phyloP scores from a whole-genome alignment of 2,113 vertebrate species.

The Forbesichthys papilliferus region DNA sequence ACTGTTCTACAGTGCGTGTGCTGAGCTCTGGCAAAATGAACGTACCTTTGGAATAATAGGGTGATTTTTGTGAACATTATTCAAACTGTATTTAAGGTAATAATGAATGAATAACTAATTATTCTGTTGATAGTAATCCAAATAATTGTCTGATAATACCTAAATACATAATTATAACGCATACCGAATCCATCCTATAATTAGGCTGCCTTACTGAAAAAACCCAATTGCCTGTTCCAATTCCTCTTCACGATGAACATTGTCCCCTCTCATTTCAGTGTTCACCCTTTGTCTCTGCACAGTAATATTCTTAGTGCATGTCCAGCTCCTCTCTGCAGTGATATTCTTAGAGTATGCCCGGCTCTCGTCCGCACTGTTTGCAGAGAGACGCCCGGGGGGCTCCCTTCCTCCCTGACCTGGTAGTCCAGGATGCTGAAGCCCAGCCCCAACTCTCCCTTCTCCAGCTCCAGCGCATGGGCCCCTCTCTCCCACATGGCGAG shows the following conservation, averaged over 20 bases:
- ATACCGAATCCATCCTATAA: neutral
- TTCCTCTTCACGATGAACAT: constrained; percentile 1
- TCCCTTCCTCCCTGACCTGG: constrained; percentile 79
- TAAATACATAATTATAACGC: no score
- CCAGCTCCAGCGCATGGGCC: constrained; percentile 84
- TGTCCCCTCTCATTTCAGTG: constrained; percentile 3
- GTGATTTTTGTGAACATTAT: no score
- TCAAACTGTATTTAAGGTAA: no score
- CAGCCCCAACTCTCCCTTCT: constrained; percentile 88
- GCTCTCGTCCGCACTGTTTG: constrained; percentile 44
- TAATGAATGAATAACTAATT: no score
- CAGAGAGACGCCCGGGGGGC: constrained; percentile 40
- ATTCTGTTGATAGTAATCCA: no score
- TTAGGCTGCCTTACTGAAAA: constrained; percentile 3
- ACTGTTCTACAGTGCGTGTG: no score
- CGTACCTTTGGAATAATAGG: no score
- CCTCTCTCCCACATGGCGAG: constrained; percentile 93
- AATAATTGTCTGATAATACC: no score
- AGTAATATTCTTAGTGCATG: constrained; percentile 44
- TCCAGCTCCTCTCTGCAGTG: constrained; percentile 23
- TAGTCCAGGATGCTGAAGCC: constrained; percentile 98
- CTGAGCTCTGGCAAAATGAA: no score
- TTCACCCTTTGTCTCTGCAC: constrained; percentile 13
- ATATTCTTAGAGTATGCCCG: constrained; percentile 44
- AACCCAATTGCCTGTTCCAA: neutral